These are phyloP conservation scores for Teleogryllus occipitalis DNA, from an alignment of 1,140 invertebrate species.

Conservation along the genomic window DNA sequence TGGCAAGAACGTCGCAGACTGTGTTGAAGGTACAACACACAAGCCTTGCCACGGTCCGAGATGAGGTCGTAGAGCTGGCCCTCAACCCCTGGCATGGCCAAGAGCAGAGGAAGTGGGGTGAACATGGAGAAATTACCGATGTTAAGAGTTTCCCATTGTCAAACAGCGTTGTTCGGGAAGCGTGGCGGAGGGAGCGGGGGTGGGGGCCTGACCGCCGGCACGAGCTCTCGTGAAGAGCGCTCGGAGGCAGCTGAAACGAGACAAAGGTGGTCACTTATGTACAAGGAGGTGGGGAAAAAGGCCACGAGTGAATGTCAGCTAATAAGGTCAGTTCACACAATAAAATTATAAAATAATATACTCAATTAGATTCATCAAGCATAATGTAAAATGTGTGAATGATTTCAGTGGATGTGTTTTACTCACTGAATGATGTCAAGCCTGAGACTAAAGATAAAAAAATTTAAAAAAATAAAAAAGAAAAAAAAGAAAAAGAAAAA, in stretches of 20 bases:
- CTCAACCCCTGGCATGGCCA: constrained; percentile 39
- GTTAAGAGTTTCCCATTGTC: constrained; percentile 56
- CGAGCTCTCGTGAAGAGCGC: constrained; percentile 50
- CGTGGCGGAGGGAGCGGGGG: constrained; percentile 58
- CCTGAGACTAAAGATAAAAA: too few relatives aligned
- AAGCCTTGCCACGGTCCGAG: constrained; percentile 44
- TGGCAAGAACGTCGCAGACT: constrained; percentile 29
- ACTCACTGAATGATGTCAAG: too few relatives aligned
- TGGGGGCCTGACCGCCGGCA: constrained; percentile 46
- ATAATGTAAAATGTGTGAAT: too few relatives aligned
- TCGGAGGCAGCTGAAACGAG: constrained; percentile 51
- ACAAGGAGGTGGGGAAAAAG: not conserved
- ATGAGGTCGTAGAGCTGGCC: constrained; percentile 45
- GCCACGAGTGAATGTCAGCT: not conserved
- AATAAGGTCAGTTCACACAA: not conserved
- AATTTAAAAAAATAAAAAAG: too few relatives aligned
- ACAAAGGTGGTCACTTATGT: constrained; percentile 17
- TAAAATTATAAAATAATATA: not conserved
- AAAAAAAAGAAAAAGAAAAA: too few relatives aligned
- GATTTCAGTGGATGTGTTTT: too few relatives aligned
- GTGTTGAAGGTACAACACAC: constrained; percentile 45
- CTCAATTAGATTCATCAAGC: too few relatives aligned
- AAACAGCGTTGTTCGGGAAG: constrained; percentile 57
- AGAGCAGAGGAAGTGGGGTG: constrained; percentile 35
- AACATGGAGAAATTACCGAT: constrained; percentile 36